phyloP scores from a whole-genome alignment of 2,888 invertebrate species.

The Julus scandinavius region DNA sequence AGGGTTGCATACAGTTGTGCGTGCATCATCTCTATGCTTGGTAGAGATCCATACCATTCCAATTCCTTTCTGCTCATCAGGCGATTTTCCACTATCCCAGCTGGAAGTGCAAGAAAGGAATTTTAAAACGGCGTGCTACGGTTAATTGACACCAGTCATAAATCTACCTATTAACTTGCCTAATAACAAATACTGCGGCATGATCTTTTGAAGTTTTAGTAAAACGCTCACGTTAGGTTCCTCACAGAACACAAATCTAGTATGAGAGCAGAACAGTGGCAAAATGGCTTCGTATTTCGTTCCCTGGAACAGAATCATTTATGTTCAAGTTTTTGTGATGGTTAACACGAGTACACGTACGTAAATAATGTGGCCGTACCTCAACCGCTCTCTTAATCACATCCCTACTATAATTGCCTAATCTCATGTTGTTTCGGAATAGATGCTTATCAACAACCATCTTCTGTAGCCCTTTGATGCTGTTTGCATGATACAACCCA shows the following conservation, averaged over 20 bases:
- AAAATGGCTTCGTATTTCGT: conserved; percentile 77
- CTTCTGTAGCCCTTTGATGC: neutral
- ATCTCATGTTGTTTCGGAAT: neutral
- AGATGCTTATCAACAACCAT: neutral
- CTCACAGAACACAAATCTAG: conserved; percentile 77
- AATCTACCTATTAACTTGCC: conserved; percentile 67
- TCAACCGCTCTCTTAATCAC: neutral
- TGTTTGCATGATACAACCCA: conserved; percentile 53
- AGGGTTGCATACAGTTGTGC: conserved; percentile 77
- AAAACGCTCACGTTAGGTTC: conserved; percentile 73
- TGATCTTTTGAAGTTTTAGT: conserved; percentile 75
- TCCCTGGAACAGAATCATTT: conserved; percentile 72
- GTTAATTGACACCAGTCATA: neutral
- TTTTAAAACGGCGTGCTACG: neutral
- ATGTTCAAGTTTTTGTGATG: neutral
- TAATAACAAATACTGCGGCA: conserved; percentile 77
- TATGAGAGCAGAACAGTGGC: conserved; percentile 74
- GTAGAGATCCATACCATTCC: conserved; percentile 74
- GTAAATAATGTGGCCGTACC: neutral
- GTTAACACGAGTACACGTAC: too few relatives aligned
- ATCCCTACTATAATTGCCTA: conserved; percentile 29
- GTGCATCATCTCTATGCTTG: conserved; percentile 74
- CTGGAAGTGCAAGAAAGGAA: conserved; percentile 67
- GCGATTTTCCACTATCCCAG: conserved; percentile 78
- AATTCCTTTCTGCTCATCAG: conserved; percentile 78